phyloP scores from a whole-genome alignment of 2,797 vertebrate species.

The Anisognathus igniventris region DNA sequence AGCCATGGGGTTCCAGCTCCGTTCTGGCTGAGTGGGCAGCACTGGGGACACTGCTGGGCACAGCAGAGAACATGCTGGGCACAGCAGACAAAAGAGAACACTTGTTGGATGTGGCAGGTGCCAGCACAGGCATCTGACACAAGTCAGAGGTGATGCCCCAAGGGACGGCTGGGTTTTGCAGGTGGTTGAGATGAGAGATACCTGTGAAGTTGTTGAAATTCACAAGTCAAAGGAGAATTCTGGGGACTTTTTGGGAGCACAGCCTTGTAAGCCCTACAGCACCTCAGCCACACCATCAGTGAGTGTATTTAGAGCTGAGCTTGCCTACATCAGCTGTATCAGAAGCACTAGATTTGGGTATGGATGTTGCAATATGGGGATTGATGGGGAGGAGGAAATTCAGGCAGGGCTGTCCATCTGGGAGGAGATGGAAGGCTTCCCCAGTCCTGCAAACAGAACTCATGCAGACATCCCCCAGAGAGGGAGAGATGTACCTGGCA shows the following conservation, averaged over 20 bases:
- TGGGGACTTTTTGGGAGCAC: neutral
- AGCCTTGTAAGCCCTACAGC: neutral
- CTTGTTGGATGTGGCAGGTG: accelerated
- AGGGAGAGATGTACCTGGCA: too few relatives aligned
- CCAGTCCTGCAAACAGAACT: neutral
- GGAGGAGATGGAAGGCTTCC: neutral
- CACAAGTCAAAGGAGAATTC: neutral
- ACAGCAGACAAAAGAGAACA: neutral
- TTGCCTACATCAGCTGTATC: neutral
- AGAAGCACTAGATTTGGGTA: neutral
- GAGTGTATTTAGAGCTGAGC: neutral
- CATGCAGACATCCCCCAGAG: neutral
- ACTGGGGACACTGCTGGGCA: neutral
- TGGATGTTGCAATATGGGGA: accelerated
- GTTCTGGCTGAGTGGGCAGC: neutral
- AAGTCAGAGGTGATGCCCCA: neutral
- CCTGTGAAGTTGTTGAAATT: neutral
- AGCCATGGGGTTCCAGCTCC: accelerated
- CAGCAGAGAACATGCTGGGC: neutral
- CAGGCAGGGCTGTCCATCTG: neutral
- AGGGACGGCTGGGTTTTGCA: neutral
- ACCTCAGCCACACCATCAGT: neutral
- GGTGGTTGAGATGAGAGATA: neutral
- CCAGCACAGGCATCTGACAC: neutral
- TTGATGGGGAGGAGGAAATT: neutral